Base-by-base conservation (phyloP, 2,113 vertebrate genomes). In the Phainopepla nitens region DNA sequence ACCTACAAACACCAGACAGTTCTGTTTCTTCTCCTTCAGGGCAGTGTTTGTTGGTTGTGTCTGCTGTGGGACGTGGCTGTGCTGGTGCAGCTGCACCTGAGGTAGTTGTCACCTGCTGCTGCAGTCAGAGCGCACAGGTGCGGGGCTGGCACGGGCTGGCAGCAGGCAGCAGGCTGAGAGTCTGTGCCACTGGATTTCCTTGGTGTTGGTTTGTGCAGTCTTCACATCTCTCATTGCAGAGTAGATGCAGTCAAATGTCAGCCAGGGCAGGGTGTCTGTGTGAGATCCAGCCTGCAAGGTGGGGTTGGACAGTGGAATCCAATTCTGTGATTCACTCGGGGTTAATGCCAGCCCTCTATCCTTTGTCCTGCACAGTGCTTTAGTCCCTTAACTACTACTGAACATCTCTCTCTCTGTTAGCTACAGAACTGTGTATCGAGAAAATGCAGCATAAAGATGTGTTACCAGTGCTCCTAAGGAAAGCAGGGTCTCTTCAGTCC, bases 91-190 rank as follows among this genome's bases (percentile, higher is more conserved):
- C 50, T 29, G 24, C 49, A n/a, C 45, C 68, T 58, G 68, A 51
- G 81, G 77, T 16, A 13, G 70, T 54, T 76, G n/a, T 27, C 44
- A 31, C 4, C 22, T 36, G 49, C 2, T 42, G 53, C 5, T 39
- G 3, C 54, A 25, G 51, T 42, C 54, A 51, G 66, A 69, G 47
- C 1, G 0, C 33, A 1, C 28, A 21, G 60, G 14, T 45, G 5
- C 11, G 19, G 62, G 29, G 27, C 33, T 75, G 22, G 82, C 4
- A 16, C 36, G 57, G 76, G 47, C 58, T 66, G 24, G 51, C 19
- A 17, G 65, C 35, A 49, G 58, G 33, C 75, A 86, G 66, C 36
- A 41, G 56, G 41, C 54, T 39, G 39, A 71, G 77, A 33, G 6
- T 24, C 56, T 2, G 0, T 78, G 31, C 68, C 54, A 13, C 72